Evolutionary conservation across 1,140 invertebrate genomes (phyloP), one percentile per base, ranked within the genome.

Genomic region (Plectrocnemia conspersa): DNA sequence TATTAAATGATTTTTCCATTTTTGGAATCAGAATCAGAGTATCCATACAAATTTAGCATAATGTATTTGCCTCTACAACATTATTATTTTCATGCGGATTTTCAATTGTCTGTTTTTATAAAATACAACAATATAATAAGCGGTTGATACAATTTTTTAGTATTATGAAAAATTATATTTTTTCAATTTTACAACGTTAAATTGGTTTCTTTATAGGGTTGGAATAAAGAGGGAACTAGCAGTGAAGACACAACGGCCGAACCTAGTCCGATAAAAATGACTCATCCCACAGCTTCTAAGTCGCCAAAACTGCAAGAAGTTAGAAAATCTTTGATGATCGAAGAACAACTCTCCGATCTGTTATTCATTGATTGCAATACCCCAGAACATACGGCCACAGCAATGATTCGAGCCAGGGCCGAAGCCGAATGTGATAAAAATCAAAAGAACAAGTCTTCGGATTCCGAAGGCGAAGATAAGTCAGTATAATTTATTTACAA

Each of bases 341-440:
- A 83, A 62, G 79, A 82, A 64, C 81, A 82, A 59, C 66, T 82
- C 0, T 76, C 77, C 0, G 76, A 80, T 56, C 78, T 83, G 52
- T 78, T 80, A 25, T 83, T 77, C 65, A 83, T 83, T 50, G 82
- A 83, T 63, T 80, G 79, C 49, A 78, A 73, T 45, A 81, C 80
- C 6, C 79, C 80, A 1, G 78, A 81, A 36, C 77, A 69, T 52
- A 62, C 58, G n/a, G 58, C 56, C 29, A 61, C 62, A 32, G 19
- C 15, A 24, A 16, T 3, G 13, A 22, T 22, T 13, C 18, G 19
- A 38, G 15, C 33, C 9, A 35, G 23, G 9, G 45, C 1, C 32
- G 45, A 33, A n/a, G 63, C 22, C 59, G 13, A 15, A n/a, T n/a
- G n/a, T n/a, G n/a, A n/a, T 10, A 18, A 1, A 44, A 44, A 42